Conservation (phyloP, 1,140 invertebrate species). For the Aphaenogaster ashmeadi region DNA sequence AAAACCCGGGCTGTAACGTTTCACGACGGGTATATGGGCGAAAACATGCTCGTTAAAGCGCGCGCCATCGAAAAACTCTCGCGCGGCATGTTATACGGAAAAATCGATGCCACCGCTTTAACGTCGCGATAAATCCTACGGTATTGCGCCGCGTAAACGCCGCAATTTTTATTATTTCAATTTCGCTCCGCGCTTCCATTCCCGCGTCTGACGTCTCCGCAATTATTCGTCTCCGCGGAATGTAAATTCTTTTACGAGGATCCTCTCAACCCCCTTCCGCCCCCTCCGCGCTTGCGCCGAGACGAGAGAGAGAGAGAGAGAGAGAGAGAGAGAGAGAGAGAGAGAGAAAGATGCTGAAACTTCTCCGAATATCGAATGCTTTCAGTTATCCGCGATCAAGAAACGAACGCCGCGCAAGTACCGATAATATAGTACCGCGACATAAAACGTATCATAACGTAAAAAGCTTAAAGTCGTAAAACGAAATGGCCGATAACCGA, state of each 20-base stretch:
- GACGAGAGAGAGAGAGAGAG: background rate
- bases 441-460: background rate
- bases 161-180: constrained; percentile 66
- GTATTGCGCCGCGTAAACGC: constrained; percentile 56
- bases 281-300: background rate
- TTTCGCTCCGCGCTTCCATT: constrained; percentile 10
- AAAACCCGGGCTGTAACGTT: constrained; percentile 62
- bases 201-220: constrained; percentile 30
- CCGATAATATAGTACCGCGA: constrained; percentile 28
- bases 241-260: constrained; percentile 55
- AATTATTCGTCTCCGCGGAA: constrained; percentile 53
- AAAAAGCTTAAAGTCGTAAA: constrained; percentile 1
- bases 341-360: background rate
- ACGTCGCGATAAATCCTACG: constrained; percentile 62
- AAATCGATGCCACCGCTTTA: constrained; percentile 63
- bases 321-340: background rate
- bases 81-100: constrained; percentile 48
- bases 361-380: background rate
- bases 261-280: background rate
- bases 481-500: constrained; percentile 6
- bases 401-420: background rate
- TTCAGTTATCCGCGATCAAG: constrained; percentile 14
- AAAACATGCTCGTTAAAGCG: constrained; percentile 63
- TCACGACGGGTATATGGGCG: constrained; percentile 63
- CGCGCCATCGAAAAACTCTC: constrained; percentile 62